Evolutionary conservation across 2,797 vertebrate species (phyloP).

Genomic region (Dromococcyx pavoninus): DNA sequence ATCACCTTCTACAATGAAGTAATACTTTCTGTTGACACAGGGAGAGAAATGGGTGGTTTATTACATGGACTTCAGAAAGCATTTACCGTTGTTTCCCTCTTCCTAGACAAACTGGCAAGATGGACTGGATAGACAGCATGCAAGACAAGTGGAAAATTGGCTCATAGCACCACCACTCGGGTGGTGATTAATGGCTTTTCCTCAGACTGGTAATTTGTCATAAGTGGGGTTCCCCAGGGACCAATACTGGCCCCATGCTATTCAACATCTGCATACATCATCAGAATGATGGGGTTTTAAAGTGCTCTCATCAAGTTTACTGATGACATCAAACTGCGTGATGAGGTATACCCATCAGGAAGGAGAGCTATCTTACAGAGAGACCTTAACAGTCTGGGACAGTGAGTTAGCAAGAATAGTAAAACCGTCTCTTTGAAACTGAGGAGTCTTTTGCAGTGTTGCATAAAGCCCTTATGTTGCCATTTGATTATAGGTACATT

Average conservation of each 20-base stretch:
- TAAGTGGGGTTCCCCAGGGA: neutral
- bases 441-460: neutral
- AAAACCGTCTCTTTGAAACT: neutral
- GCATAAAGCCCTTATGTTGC: neutral
- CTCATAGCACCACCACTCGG: no score
- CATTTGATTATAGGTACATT: neutral
- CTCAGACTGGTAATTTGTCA: neutral
- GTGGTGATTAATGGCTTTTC: neutral
- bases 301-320: neutral
- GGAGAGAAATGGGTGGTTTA: neutral
- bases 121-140: neutral
- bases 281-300: neutral
- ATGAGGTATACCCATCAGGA: neutral
- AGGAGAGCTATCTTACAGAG: neutral
- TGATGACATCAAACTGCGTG: neutral
- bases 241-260: fast-evolving
- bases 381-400: neutral
- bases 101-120: neutral
- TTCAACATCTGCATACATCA: neutral
- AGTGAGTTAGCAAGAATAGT: neutral
- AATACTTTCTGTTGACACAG: neutral
- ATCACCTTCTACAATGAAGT: neutral
- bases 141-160: neutral
- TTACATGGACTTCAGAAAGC: neutral
- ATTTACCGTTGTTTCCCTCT: neutral